Base-by-base conservation (phyloP, 2,888 invertebrate genomes). In the Sialis lutaria region DNA sequence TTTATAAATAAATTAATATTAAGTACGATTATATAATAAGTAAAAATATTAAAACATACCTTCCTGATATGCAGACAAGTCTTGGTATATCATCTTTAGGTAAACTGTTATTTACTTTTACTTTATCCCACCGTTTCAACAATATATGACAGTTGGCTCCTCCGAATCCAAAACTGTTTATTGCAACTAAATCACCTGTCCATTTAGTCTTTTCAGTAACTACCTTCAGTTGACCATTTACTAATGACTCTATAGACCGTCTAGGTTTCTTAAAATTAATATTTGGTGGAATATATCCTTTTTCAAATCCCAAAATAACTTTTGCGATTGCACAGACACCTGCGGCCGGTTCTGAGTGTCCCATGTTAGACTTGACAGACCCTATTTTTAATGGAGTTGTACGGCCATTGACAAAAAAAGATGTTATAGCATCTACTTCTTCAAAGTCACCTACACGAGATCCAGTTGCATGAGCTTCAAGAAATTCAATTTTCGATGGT, bases 101-200 rank as follows among this genome's bases (percentile, higher is more conserved):
- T 9, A 72, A 56, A 8, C 74, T 77, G 1, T 69, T 65, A 59
- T 81, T 81, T 1, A 73, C 63, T 66, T 80, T 82, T 33, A 57
- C 70, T 51, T 74, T 75, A 0, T 67, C 57, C 48, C 76, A 65
- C 42, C 78, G 74, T 58, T 75, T 74, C 6, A 86, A 60, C 40
- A 86, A 59, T 32, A 77, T 68, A 56, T 87, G 86, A 42, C 80
- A 82, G 58, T 90, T 91, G 4, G 83, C 82, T 1, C 95, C 95
- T 32, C 93, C 93, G 59, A 95, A 95, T 0, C 93, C 93, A 61
- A 93, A 95, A 7, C 88, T 90, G 67, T 89, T 95, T 30, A 93
- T 72, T 4, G 84, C 92, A 30, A 82, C 79, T 58, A 82, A 70
- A 39, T 86, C 85, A 33, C 82, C 81, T 33, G 74, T 64, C 73